Percentiles rank a stretch among this genome's conserved stretches.
Conservation (phyloP, 2,888 invertebrate genomes). For the Cantharis lateralis region DNA sequence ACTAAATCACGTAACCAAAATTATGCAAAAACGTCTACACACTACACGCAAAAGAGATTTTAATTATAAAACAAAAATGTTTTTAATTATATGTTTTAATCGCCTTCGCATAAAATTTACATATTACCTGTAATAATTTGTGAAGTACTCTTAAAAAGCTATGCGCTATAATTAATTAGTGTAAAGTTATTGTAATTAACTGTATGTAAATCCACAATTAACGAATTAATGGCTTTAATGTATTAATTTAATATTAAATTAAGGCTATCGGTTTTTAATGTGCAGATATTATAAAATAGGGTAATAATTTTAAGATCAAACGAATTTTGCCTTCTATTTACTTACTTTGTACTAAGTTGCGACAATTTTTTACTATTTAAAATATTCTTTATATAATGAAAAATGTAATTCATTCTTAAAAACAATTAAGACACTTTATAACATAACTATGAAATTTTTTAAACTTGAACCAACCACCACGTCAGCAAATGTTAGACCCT, state of each 20-base stretch:
- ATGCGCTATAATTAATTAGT: not conserved
- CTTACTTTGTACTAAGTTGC: no score
- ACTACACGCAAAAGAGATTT: slow-evolving; percentile 13
- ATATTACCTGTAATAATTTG: not conserved
- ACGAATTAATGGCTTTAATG: not conserved
- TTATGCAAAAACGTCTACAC: slow-evolving; percentile 10
- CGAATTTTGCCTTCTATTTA: no score
- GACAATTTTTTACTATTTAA: no score
- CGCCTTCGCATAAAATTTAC: slow-evolving; percentile 1
- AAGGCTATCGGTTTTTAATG: not conserved
- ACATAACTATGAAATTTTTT: no score
- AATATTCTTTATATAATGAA: no score
- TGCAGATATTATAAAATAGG: not conserved
- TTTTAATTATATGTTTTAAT: slow-evolving; percentile 11
- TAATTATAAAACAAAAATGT: slow-evolving; percentile 5
- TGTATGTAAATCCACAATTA: not conserved
- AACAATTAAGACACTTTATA: no score
- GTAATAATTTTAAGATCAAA: no score
- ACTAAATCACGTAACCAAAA: slow-evolving; percentile 14
- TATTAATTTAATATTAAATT: not conserved
- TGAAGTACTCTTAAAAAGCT: not conserved
- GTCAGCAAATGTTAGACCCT: no score
- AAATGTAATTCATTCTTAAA: no score
- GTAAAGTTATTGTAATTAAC: not conserved
- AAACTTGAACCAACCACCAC: no score